phyloP scores from a whole-genome alignment of 2,113 vertebrate genomes.

The Smithornis capensis region DNA sequence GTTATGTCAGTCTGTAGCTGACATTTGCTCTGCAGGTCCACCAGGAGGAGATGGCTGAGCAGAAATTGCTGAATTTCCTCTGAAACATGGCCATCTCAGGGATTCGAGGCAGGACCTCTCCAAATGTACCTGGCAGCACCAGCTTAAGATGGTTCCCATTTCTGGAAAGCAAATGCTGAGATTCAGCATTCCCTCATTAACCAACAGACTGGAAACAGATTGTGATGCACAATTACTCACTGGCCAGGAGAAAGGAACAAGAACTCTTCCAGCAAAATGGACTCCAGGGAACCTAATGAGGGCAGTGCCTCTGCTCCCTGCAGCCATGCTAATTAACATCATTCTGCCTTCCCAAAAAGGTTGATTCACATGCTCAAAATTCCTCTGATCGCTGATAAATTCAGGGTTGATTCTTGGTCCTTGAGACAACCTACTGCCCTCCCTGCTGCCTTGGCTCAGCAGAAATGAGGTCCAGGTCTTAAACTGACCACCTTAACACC shows the following conservation, averaged over 20 bases:
- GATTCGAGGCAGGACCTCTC: background rate
- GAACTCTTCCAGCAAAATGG: background rate
- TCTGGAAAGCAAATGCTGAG: background rate
- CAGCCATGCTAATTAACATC: background rate
- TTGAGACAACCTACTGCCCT: background rate
- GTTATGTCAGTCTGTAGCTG: background rate
- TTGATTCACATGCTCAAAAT: background rate
- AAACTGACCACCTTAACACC: background rate
- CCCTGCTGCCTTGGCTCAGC: background rate
- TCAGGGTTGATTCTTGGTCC: background rate
- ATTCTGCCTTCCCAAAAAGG: background rate
- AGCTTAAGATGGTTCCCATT: background rate
- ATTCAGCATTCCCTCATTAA: background rate
- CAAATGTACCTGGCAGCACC: background rate
- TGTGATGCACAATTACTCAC: background rate
- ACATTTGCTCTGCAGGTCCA: background rate
- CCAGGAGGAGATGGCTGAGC: background rate
- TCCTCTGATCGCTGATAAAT: background rate
- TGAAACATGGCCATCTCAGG: rapidly evolving
- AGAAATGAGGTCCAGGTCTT: background rate
- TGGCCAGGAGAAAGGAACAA: background rate
- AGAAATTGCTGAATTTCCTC: background rate
- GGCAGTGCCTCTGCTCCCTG: background rate
- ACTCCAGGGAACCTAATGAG: background rate
- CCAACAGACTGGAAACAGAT: background rate